Conservation (phyloP, 2,113 vertebrate species). For the Anarrhichthys ocellatus region DNA sequence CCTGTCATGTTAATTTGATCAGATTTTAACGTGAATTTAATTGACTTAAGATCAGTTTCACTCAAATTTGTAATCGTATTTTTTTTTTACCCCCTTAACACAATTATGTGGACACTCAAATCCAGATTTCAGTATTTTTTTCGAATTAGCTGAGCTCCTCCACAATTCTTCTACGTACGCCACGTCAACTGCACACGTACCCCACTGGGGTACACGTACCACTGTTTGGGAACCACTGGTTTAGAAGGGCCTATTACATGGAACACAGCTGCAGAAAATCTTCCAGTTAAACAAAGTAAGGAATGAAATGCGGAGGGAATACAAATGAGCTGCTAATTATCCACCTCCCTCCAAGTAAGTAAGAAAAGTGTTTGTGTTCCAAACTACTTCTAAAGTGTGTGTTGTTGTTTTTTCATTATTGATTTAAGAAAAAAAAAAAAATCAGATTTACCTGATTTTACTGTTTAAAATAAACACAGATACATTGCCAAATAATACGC, state of each 20-base stretch:
- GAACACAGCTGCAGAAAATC: background rate
- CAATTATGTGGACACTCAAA: background rate
- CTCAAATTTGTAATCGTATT: background rate
- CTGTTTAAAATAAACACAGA: slow-evolving; percentile 10
- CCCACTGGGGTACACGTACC: background rate
- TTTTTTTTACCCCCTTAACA: background rate
- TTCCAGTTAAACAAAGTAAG: background rate
- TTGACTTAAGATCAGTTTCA: background rate
- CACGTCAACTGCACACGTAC: too few species aligned
- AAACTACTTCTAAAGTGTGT: background rate
- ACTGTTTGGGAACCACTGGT: slow-evolving; percentile 1
- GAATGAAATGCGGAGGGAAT: slow-evolving; percentile 1
- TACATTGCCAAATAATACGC: background rate
- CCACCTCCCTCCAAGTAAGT: background rate
- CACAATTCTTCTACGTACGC: too few species aligned
- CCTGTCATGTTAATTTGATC: background rate
- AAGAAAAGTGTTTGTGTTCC: background rate
- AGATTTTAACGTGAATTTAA: background rate
- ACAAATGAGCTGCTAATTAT: slow-evolving; percentile 43
- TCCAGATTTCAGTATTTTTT: background rate
- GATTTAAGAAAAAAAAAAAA: background rate
- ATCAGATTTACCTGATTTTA: background rate
- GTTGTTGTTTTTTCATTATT: background rate
- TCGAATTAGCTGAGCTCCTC: too few species aligned
- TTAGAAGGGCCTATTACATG: background rate